Conservation (phyloP, 2,888 invertebrate genomes). For the Folsomia candida region DNA sequence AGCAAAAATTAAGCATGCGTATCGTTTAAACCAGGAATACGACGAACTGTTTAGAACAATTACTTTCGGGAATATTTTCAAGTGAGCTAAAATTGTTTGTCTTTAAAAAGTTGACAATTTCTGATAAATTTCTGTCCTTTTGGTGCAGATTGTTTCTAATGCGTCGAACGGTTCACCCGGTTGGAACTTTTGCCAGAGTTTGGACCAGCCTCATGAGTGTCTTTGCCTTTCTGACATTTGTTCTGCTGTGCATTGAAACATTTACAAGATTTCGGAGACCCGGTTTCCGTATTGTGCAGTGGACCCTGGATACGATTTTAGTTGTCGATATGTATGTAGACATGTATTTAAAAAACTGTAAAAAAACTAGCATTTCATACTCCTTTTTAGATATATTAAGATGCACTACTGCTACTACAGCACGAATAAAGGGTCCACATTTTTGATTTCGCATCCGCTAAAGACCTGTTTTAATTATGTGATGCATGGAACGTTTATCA, state of each 20-base stretch:
- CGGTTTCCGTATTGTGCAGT: slow-evolving; percentile 28
- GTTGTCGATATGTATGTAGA: slow-evolving; percentile 38
- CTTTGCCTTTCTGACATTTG: slow-evolving; percentile 30
- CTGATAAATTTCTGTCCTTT: not conserved
- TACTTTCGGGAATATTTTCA: slow-evolving; percentile 7
- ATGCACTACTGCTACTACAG: slow-evolving; percentile 47
- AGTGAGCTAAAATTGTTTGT: slow-evolving; percentile 15
- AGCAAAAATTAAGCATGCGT: not conserved
- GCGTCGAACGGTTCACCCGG: slow-evolving; percentile 41
- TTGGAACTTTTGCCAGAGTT: slow-evolving; percentile 41
- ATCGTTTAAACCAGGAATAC: slow-evolving; percentile 28
- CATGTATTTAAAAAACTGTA: not conserved
- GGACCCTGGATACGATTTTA: slow-evolving; percentile 27
- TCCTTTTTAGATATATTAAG: slow-evolving; percentile 38
- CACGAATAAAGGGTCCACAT: slow-evolving; percentile 21
- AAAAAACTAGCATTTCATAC: too few relatives aligned
- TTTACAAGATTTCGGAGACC: slow-evolving; percentile 28
- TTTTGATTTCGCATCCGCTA: slow-evolving; percentile 41
- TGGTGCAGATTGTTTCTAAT: slow-evolving; percentile 22
- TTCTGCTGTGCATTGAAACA: slow-evolving; percentile 29
- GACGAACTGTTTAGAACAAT: slow-evolving; percentile 12
- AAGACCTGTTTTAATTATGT: slow-evolving; percentile 38
- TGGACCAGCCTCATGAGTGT: slow-evolving; percentile 42
- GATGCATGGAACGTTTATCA: slow-evolving; percentile 36
- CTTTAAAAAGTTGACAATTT: not conserved